These are phyloP conservation scores for Dendrocincla tyrannina DNA, from an alignment of 2,797 vertebrate species.

Conservation along the genomic window DNA sequence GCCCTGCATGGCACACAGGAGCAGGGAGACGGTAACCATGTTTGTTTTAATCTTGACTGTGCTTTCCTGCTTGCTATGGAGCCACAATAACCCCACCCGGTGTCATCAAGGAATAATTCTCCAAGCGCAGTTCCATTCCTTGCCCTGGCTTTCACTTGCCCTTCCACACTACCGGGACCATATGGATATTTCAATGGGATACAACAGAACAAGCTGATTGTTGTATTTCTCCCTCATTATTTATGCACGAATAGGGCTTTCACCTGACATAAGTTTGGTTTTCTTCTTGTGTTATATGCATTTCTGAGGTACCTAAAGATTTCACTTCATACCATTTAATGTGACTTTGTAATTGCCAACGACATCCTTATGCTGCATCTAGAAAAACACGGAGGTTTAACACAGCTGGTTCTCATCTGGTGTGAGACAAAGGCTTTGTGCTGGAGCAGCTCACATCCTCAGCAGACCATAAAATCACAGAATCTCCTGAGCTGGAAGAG, in stretches of 20 bases:
- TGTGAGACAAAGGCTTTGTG: neutral
- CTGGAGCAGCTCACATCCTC: neutral
- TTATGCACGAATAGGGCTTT: neutral
- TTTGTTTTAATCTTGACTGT: neutral
- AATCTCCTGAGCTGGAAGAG: neutral
- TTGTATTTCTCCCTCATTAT: neutral
- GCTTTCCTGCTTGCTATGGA: neutral
- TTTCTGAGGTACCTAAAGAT: neutral
- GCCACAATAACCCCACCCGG: neutral
- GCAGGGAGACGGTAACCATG: neutral
- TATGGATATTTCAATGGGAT: neutral
- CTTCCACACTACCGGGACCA: neutral
- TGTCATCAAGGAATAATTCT: neutral
- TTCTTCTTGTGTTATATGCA: neutral
- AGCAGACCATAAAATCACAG: neutral
- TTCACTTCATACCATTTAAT: neutral
- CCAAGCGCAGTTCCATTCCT: neutral
- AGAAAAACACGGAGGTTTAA: neutral
- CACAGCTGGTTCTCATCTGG: neutral
- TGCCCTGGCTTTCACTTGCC: neutral
- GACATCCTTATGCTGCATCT: neutral
- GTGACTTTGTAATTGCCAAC: neutral
- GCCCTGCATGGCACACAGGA: slow-evolving; percentile 8
- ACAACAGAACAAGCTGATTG: neutral
- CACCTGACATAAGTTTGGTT: neutral